Base-by-base conservation (phyloP, 2,888 invertebrate species). In the Augochlorella aurata region DNA sequence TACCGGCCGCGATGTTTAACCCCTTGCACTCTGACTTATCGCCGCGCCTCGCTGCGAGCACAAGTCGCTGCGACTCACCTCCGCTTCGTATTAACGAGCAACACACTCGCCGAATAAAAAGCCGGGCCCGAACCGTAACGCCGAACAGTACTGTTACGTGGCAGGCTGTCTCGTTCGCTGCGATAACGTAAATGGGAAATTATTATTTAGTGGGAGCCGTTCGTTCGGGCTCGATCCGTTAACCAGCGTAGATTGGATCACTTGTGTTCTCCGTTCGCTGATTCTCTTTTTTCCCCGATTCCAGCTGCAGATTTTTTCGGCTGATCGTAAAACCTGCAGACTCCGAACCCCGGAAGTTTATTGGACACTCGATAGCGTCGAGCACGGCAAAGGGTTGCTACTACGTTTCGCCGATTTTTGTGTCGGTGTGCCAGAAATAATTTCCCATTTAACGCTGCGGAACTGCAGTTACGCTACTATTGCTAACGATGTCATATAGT, bases 1-100 rank as follows among this genome's bases (percentile, higher is more conserved):
- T 21, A 44, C 79, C 63, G 38, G 38, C 2, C 68, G 50, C 70
- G 67, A 74, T 63, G 61, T 79, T 79, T 74, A 79, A 81, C 81
- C 79, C 74, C 47, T 71, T 74, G 79, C 79, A 70, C 81, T 61
- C 71, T 12, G 70, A 24, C 58, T 74, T 77, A 81, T 79, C 81
- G 50, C 38, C 69, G 29, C 9, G 69, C 38, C 29, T 1, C 29
- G 18, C 71, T 69, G 67, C 50, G 47, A 38, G 72, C 78, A 67
- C 18, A 49, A n/a, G 47, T 38, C 47, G 9, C 38, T 9, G n/a
- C 38, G 80, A 69, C 66, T 81, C 78, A 79, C 81, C 81, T 81
- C 79, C 66, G 79, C 78, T 70, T 66, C 70, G 74, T 72, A 76
- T 76, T 81, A 74, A 70, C 68, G 61, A 78, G 74, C 44, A 54